These are phyloP conservation scores for Penelope pileata DNA, from an alignment of 2,113 vertebrate species.

Conservation along the genomic window DNA sequence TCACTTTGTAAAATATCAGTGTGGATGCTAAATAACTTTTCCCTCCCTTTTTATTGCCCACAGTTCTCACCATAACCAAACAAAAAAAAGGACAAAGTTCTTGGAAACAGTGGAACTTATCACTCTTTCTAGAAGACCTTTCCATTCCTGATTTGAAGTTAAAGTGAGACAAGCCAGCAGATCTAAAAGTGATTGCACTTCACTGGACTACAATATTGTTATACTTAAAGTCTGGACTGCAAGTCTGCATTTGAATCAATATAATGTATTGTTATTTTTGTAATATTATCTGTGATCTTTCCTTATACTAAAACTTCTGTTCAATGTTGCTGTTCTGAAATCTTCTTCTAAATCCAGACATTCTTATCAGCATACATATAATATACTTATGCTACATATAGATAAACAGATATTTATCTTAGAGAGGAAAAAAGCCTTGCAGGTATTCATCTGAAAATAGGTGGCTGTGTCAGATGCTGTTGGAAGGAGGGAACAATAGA, in stretches of 20 bases:
- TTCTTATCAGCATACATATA: not conserved
- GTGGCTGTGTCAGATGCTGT: not conserved
- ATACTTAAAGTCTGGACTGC: not conserved
- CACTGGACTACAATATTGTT: not conserved
- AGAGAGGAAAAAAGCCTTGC: fast-evolving
- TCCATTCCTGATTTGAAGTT: not conserved
- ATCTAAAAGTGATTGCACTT: not conserved
- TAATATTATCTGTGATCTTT: not conserved
- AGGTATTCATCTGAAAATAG: not conserved
- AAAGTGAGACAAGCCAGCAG: not conserved
- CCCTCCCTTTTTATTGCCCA: not conserved
- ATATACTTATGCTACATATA: not conserved
- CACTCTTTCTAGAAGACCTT: not conserved
- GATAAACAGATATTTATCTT: not conserved
- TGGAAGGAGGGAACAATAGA: not conserved
- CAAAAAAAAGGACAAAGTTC: not conserved
- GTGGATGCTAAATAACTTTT: not conserved
- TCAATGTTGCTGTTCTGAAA: not conserved
- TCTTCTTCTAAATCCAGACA: not conserved
- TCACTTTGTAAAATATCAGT: not conserved
- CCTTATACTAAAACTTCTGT: not conserved
- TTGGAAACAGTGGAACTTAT: not conserved
- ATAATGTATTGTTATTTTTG: not conserved
- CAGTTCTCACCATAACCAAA: not conserved
- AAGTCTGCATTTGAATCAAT: not conserved